Evolutionary conservation across 2,113 vertebrate species (phyloP).

Genomic region (Tricholaema leucomelas): DNA sequence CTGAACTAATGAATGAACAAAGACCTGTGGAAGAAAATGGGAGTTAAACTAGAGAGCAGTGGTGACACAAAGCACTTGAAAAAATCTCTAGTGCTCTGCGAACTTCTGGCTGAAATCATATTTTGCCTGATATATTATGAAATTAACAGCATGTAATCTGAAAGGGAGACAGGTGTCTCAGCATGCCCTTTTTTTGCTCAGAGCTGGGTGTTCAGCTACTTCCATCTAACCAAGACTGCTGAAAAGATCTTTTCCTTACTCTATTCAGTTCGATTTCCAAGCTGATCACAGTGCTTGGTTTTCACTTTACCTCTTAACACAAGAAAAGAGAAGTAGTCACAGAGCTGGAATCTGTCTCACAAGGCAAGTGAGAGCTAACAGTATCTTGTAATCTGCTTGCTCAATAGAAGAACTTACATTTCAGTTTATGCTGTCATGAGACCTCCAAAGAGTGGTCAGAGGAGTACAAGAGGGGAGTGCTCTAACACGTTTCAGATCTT

Average conservation of each 20-base stretch:
- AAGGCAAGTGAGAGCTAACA: background rate
- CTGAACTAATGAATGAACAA: background rate
- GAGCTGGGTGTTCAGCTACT: background rate
- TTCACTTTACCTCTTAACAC: background rate
- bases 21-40: background rate
- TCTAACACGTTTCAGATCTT: background rate
- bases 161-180: background rate
- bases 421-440: background rate
- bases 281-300: background rate
- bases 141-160: background rate
- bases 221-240: background rate
- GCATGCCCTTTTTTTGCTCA: background rate
- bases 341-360: background rate
- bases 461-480: background rate
- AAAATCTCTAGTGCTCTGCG: background rate
- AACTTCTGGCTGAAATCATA: background rate
- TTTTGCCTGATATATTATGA: background rate
- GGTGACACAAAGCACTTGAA: background rate
- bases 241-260: background rate
- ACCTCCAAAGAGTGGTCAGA: background rate
- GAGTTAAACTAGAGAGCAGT: background rate
- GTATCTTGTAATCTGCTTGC: background rate
- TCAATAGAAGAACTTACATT: slow-evolving; percentile 13
- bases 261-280: background rate
- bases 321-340: background rate